Conservation (phyloP, 2,113 vertebrate species). For the Sphaerodactylus townsendi region DNA sequence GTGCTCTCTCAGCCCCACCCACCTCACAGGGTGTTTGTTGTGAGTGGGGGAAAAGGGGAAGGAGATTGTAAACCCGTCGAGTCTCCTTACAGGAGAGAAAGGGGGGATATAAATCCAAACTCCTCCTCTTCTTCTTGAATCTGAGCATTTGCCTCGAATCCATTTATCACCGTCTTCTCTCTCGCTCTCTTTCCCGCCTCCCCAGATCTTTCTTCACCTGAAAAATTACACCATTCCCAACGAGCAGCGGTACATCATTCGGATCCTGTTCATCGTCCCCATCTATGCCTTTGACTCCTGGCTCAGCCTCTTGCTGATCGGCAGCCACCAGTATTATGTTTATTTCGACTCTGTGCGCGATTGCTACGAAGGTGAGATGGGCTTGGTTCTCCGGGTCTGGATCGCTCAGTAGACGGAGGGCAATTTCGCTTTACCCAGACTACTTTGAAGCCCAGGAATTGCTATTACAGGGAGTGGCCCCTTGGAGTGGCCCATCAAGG, state of each 20-base stretch:
- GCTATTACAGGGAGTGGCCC: no score
- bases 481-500: no score
- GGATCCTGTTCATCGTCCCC: slow-evolving; percentile 94
- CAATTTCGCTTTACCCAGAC: neutral
- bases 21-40: no score
- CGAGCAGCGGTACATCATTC: slow-evolving; percentile 95
- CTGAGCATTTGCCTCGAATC: no score
- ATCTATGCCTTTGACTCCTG: slow-evolving; percentile 94
- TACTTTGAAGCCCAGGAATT: no score
- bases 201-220: slow-evolving; percentile 91
- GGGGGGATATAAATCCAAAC: no score
- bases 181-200: neutral
- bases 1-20: no score
- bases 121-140: no score
- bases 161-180: neutral
- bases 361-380: slow-evolving; percentile 89
- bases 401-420: no score
- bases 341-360: slow-evolving; percentile 93
- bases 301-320: slow-evolving; percentile 96
- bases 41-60: no score
- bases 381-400: accelerated
- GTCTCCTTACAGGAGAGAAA: no score
- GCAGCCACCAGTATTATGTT: slow-evolving; percentile 88
- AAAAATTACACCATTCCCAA: slow-evolving; percentile 88
- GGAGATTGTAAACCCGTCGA: no score